Conservation (phyloP, 2,888 invertebrate genomes). For the Geotrupes spiniger region DNA sequence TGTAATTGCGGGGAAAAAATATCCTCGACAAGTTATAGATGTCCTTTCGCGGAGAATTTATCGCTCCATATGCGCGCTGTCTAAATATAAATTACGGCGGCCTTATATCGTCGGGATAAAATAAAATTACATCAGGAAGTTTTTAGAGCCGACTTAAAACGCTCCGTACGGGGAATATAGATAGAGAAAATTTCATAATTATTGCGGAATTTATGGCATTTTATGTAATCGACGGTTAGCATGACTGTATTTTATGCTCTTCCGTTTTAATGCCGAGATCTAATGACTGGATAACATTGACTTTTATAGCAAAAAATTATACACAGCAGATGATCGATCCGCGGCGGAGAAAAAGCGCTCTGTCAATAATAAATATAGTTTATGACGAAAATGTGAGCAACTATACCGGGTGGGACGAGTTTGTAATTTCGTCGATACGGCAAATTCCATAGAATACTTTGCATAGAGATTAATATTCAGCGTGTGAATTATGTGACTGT, state of each 20-base stretch:
- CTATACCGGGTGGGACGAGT: too few species aligned
- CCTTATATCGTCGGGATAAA: constrained; percentile 5
- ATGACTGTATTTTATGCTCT: constrained; percentile 17
- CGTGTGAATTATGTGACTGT: too few species aligned
- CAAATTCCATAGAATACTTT: too few species aligned
- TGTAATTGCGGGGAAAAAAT: too few species aligned
- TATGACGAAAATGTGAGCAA: too few species aligned
- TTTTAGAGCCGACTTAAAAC: not conserved
- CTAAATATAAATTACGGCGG: not conserved
- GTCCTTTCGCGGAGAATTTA: constrained; percentile 4
- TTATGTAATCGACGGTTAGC: constrained; percentile 16
- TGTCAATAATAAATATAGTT: too few species aligned
- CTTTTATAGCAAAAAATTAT: too few species aligned
- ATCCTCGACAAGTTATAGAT: too few species aligned
- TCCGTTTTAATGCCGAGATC: constrained; percentile 12
- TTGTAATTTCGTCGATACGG: too few species aligned
- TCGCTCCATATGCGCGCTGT: constrained; percentile 4
- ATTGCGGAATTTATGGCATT: constrained; percentile 17
- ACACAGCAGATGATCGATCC: too few species aligned
- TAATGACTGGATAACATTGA: not conserved
- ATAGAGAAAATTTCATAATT: constrained; percentile 15
- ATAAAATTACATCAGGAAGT: constrained; percentile 2
- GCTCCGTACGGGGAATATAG: not conserved
- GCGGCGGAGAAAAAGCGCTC: too few species aligned
- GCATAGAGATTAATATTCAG: too few species aligned